phyloP scores from a whole-genome alignment of 2,113 vertebrate species.

The Saiga tatarica region DNA sequence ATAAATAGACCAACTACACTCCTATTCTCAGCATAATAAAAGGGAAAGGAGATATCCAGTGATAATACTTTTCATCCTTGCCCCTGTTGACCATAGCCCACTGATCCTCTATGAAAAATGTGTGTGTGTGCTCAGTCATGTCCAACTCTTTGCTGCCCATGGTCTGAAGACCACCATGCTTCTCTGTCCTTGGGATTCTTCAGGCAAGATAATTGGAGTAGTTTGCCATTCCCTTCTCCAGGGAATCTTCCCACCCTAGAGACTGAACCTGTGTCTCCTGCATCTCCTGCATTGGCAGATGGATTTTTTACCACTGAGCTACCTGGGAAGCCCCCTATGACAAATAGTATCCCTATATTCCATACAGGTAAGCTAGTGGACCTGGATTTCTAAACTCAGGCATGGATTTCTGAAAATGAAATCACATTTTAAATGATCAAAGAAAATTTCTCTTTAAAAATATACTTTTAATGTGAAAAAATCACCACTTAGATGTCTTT shows the following conservation, averaged over 20 bases:
- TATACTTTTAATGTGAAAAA: background rate
- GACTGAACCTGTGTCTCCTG: background rate
- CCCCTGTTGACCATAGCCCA: background rate
- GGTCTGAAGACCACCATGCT: fast-evolving
- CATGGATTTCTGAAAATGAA: background rate
- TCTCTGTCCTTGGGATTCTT: background rate
- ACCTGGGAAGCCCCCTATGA: background rate
- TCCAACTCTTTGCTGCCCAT: background rate
- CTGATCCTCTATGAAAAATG: background rate
- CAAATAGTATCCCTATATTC: background rate
- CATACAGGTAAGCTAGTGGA: background rate
- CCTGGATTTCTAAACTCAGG: background rate
- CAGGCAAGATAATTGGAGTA: background rate
- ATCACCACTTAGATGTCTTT: background rate
- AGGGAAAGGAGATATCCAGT: background rate
- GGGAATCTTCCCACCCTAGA: background rate
- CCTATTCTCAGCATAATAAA: background rate
- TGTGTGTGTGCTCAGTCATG: background rate
- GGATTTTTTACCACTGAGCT: background rate
- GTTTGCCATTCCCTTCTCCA: background rate
- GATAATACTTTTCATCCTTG: background rate
- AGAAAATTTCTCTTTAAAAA: background rate
- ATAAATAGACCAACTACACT: background rate
- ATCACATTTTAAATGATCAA: background rate
- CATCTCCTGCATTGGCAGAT: background rate